Percentiles rank a stretch among this genome's conserved stretches.
phyloP scores from a whole-genome alignment of 2,888 invertebrate genomes.

The Phaedon cochleariae region DNA sequence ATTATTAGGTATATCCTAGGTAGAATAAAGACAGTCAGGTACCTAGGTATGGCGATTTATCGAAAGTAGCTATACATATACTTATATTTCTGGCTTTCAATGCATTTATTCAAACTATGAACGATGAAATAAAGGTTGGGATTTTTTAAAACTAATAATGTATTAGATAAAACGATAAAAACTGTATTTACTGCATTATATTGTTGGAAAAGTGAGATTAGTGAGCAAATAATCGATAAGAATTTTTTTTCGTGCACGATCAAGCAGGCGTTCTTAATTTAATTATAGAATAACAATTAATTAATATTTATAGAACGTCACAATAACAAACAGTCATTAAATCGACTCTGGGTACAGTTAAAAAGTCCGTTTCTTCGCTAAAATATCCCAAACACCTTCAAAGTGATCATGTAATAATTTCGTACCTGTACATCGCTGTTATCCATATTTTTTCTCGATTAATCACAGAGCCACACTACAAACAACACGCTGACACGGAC shows the following conservation, averaged over 20 bases:
- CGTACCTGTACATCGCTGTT: conserved; percentile 62
- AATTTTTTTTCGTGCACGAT: conserved; percentile 11
- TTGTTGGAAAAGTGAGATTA: too few species aligned
- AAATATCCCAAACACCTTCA: conserved; percentile 41
- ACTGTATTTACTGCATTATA: too few species aligned
- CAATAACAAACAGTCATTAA: conserved; percentile 51
- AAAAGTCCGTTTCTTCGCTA: conserved; percentile 43
- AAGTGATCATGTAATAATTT: conserved; percentile 44
- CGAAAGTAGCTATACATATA: too few species aligned
- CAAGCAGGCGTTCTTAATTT: conserved; percentile 24
- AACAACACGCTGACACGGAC: conserved; percentile 71
- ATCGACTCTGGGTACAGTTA: conserved; percentile 33
- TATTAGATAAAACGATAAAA: too few species aligned
- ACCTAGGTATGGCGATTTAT: too few species aligned
- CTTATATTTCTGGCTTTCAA: background rate
- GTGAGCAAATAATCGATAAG: conserved; percentile 22
- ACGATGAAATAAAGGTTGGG: background rate
- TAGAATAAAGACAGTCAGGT: too few species aligned
- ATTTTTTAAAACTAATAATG: too few species aligned
- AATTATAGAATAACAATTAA: conserved; percentile 41
- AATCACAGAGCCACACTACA: conserved; percentile 58
- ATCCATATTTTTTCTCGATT: conserved; percentile 61
- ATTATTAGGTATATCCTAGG: too few species aligned
- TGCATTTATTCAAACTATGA: background rate
- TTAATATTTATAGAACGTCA: conserved; percentile 48